Conservation (phyloP, 2,888 invertebrate genomes). For the Altica lythri region DNA sequence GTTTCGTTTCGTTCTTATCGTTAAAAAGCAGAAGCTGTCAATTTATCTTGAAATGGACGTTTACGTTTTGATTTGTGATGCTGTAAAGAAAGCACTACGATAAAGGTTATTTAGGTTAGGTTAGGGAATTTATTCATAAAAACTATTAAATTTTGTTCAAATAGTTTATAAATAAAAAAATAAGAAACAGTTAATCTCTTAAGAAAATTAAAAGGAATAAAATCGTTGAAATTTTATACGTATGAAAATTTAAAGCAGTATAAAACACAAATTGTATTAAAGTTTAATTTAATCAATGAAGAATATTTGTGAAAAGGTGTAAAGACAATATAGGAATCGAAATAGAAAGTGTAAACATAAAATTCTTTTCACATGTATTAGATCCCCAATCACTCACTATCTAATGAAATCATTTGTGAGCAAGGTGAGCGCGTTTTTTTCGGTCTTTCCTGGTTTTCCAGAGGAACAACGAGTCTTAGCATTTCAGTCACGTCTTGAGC, state of each 20-base stretch:
- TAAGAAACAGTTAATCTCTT: too few species aligned
- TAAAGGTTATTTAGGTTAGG: too few species aligned
- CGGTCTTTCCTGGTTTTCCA: slow-evolving; percentile 3
- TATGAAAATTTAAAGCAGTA: too few species aligned
- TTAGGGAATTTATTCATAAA: too few species aligned
- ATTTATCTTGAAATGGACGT: slow-evolving; percentile 41
- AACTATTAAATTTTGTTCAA: too few species aligned
- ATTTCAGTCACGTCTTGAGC: slow-evolving; percentile 29
- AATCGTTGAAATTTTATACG: too few species aligned
- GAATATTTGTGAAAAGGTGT: too few species aligned
- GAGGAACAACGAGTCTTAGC: slow-evolving; percentile 1
- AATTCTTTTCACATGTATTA: slow-evolving; percentile 13
- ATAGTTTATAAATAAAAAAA: too few species aligned
- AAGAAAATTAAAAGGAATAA: too few species aligned
- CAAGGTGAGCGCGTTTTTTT: slow-evolving; percentile 16
- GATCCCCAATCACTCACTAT: slow-evolving; percentile 10
- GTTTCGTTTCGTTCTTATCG: slow-evolving; percentile 39
- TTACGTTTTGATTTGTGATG: slow-evolving; percentile 32
- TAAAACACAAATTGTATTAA: too few species aligned
- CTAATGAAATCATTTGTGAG: slow-evolving; percentile 25
- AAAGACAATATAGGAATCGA: too few species aligned
- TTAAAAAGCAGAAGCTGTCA: slow-evolving; percentile 42
- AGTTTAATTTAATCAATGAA: too few species aligned
- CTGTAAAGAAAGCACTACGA: slow-evolving; percentile 22
- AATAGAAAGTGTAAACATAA: slow-evolving; percentile 4